Evolutionary conservation across 2,797 vertebrate genomes (phyloP), one percentile per base, ranked within the genome.

Genomic region (Jordanella pulchra): DNA sequence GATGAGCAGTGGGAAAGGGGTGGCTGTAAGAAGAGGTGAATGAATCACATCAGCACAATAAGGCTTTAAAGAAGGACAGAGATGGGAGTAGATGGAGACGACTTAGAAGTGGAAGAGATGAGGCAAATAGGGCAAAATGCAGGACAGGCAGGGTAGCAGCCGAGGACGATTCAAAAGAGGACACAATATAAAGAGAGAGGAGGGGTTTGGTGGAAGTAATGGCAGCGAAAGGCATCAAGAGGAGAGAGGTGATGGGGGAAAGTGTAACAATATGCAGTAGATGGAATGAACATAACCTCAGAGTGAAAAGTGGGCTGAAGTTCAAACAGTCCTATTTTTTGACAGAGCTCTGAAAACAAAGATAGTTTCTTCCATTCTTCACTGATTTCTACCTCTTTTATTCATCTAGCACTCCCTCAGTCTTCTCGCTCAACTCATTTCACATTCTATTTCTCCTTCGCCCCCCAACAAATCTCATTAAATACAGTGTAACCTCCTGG

Each of bases 401-500:
- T 83, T 75, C 72, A 81, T 83, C 73, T 84, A 42, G 65, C 53
- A 53, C 64, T 74, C 42, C 47, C 35, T 50, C 68, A 13, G 28
- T 79, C n/a, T 25, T 74, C 68, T 78, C 71, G 44, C 73, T 73
- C 77, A 70, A 64, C 73, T 80, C 74, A 65, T 75, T 77, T 77
- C 50, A 80, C 63, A 76, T 78, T 69, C 76, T 27, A 15, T 18
- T 12, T 42, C 69, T 55, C 70, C 47, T 25, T 51, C 39, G 21
- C 51, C 61, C n/a, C 60, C 23, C 51, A 65, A 71, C 76, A 73
- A 70, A 80, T 80, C 80, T 89, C 84, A 84, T 88, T 84, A 86
- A 66, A 76, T 67, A 64, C 54, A 67, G 65, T 32, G 56, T 80
- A 84, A 89, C 78, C 72, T 80, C 76, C 71, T 70, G 67, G 70